phyloP scores from a whole-genome alignment of 2,113 vertebrate genomes.

The Morone chrysops region DNA sequence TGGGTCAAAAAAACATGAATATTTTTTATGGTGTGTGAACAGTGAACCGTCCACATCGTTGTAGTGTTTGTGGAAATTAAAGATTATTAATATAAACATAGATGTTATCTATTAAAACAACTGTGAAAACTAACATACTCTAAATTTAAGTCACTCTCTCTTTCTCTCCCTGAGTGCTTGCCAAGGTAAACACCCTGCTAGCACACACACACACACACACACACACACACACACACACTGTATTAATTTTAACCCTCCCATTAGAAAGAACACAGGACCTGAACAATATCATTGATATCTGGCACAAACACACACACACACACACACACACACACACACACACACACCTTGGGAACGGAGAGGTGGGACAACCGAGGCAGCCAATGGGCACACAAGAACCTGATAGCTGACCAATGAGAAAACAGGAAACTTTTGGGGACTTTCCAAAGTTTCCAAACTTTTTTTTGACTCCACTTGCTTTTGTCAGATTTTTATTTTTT shows the following conservation, averaged over 20 bases:
- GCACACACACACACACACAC: conserved; percentile 34
- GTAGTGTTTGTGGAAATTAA: background rate
- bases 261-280: conserved; percentile 43
- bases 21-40: too few species aligned
- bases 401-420: conserved; percentile 65
- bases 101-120: conserved; percentile 42
- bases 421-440: conserved; percentile 69
- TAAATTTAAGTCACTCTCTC: background rate
- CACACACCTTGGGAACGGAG: conserved; percentile 28
- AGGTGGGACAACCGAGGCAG: conserved; percentile 41
- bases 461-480: conserved; percentile 51
- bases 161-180: background rate
- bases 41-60: too few species aligned
- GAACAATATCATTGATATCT: conserved; percentile 75
- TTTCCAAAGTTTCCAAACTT: conserved; percentile 67
- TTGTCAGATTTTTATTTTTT: conserved; percentile 33
- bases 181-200: conserved; percentile 46
- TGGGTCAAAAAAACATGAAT: too few species aligned
- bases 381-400: conserved; percentile 68
- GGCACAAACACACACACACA: conserved; percentile 21
- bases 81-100: conserved; percentile 29
- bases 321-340: conserved; percentile 42
- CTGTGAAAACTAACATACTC: conserved; percentile 19
- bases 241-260: background rate
- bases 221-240: conserved; percentile 13